phyloP scores from a whole-genome alignment of 2,888 invertebrate species.

The Parascotia fuliginaria region DNA sequence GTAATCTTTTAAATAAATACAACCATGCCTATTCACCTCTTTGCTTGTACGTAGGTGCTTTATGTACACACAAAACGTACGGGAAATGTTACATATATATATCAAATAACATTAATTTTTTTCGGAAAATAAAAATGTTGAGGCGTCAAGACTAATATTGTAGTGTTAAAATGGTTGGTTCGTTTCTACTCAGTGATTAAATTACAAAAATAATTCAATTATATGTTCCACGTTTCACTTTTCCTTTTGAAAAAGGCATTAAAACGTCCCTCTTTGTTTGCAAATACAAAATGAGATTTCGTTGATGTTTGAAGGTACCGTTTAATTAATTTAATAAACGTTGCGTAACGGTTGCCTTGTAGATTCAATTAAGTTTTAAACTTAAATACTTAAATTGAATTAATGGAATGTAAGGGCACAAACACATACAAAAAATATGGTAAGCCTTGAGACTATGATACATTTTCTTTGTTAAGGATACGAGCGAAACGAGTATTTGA shows the following conservation, averaged over 20 bases:
- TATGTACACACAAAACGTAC: too few relatives aligned
- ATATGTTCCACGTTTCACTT: conserved; percentile 19
- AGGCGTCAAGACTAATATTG: not conserved
- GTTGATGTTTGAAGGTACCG: conserved; percentile 39
- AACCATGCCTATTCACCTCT: too few relatives aligned
- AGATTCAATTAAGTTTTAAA: conserved; percentile 48
- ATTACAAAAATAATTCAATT: conserved; percentile 16
- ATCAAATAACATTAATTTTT: too few relatives aligned
- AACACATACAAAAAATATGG: conserved; percentile 30
- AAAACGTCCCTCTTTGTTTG: conserved; percentile 33
- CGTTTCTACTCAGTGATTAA: not conserved
- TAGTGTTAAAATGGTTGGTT: not conserved
- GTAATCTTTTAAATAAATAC: too few relatives aligned
- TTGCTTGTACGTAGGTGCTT: too few relatives aligned
- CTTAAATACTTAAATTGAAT: conserved; percentile 44
- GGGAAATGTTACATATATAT: too few relatives aligned
- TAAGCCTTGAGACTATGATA: not conserved
- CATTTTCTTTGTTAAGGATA: too few relatives aligned
- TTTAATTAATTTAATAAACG: conserved; percentile 51
- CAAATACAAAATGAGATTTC: conserved; percentile 41
- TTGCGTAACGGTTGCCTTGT: conserved; percentile 31
- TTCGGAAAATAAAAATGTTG: too few relatives aligned
- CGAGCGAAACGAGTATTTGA: too few relatives aligned
- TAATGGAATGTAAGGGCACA: conserved; percentile 33
- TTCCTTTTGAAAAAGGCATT: conserved; percentile 21